These are phyloP conservation scores for Bemisia tabaci DNA, from an alignment of 1,140 invertebrate species.

Conservation along the genomic window DNA sequence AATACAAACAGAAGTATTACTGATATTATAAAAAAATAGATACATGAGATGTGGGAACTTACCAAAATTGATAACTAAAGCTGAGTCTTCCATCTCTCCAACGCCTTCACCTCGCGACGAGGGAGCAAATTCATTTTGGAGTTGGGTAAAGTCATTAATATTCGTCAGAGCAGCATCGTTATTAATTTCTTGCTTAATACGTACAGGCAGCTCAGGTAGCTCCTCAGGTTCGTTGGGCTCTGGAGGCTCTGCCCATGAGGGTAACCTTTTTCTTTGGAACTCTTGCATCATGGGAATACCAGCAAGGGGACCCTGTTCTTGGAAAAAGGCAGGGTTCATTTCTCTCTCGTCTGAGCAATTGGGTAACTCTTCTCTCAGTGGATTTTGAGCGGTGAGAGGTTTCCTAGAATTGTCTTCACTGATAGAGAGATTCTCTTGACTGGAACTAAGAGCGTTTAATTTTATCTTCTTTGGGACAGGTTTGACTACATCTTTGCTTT, in stretches of 20 bases:
- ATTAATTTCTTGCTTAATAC: background rate
- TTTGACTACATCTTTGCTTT: background rate
- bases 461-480: background rate
- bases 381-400: background rate
- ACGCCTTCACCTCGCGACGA: background rate
- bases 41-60: no score
- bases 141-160: background rate
- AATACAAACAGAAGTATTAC: no score
- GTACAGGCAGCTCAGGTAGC: background rate
- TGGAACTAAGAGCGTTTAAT: background rate
- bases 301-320: background rate
- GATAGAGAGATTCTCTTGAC: background rate
- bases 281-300: background rate
- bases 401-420: background rate
- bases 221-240: no score
- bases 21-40: no score
- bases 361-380: background rate
- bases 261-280: background rate
- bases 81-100: background rate
- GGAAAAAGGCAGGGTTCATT: background rate
- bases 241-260: background rate
- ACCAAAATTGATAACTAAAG: background rate
- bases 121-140: background rate
- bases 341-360: background rate
- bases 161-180: background rate